Percentiles rank a stretch among this genome's conserved stretches.
phyloP scores from a whole-genome alignment of 2,797 vertebrate genomes.

The Liasis olivaceus region DNA sequence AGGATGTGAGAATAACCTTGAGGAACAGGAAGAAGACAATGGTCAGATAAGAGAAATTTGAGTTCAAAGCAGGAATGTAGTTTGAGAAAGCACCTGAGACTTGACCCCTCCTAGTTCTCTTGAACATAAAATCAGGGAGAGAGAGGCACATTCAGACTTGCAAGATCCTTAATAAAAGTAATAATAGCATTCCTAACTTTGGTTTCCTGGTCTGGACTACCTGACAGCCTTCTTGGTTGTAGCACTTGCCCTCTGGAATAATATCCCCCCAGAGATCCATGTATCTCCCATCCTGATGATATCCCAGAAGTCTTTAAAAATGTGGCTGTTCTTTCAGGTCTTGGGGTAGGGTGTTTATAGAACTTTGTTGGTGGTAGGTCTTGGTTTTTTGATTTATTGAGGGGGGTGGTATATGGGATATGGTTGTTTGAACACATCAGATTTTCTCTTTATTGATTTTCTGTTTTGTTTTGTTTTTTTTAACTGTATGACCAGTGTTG shows the following conservation, averaged over 20 bases:
- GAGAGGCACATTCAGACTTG: no score
- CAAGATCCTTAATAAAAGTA: no score
- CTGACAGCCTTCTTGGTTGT: neutral
- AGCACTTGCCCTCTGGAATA: neutral
- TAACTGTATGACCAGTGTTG: neutral
- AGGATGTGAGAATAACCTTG: no score
- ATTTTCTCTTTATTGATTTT: neutral
- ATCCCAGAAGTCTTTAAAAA: neutral
- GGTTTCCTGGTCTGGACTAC: neutral
- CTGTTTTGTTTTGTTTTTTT: neutral
- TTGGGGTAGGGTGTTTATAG: neutral
- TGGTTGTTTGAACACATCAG: neutral
- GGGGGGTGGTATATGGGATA: no score
- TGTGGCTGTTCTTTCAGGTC: neutral
- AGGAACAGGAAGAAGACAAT: no score
- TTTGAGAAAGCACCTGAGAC: no score
- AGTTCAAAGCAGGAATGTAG: no score
- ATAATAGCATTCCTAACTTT: no score
- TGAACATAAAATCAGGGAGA: no score
- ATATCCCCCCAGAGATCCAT: neutral
- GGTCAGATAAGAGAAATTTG: no score
- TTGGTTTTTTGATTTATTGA: neutral
- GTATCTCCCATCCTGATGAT: neutral
- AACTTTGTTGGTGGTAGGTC: neutral
- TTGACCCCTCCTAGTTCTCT: no score